These are phyloP conservation scores for Cnemophilus loriae DNA, from an alignment of 2,113 vertebrate species.

Conservation along the genomic window DNA sequence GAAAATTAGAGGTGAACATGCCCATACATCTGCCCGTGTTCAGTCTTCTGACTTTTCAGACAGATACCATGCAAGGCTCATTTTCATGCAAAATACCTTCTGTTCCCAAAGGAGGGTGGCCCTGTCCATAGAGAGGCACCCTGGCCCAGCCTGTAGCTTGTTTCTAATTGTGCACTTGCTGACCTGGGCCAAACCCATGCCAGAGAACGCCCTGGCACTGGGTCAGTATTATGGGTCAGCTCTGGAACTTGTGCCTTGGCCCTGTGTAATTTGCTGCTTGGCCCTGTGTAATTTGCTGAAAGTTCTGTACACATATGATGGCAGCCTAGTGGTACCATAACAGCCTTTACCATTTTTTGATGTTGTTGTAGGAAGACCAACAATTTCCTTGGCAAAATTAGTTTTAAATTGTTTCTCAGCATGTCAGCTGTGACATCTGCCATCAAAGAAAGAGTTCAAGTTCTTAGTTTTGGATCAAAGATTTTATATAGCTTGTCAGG, in stretches of 20 bases:
- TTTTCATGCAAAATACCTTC: neutral
- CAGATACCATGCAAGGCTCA: neutral
- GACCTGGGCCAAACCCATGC: neutral
- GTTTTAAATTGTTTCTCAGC: neutral
- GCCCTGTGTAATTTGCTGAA: neutral
- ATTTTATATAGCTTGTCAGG: neutral
- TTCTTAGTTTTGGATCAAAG: neutral
- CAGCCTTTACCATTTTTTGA: neutral
- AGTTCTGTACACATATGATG: neutral
- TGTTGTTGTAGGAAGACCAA: neutral
- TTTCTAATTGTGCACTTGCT: neutral
- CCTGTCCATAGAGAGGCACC: no score
- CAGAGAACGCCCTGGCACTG: neutral
- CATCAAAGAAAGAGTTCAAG: neutral
- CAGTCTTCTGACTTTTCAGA: neutral
- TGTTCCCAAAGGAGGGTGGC: neutral
- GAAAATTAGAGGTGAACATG: neutral
- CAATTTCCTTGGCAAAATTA: neutral
- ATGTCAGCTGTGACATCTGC: neutral
- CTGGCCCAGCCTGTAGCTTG: neutral
- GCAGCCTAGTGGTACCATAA: neutral
- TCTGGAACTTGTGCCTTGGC: neutral
- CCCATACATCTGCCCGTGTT: fast-evolving
- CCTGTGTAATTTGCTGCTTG: neutral
- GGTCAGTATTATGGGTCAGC: neutral